phyloP scores from a whole-genome alignment of 1,140 invertebrate genomes.

The Zaprionus capensis region DNA sequence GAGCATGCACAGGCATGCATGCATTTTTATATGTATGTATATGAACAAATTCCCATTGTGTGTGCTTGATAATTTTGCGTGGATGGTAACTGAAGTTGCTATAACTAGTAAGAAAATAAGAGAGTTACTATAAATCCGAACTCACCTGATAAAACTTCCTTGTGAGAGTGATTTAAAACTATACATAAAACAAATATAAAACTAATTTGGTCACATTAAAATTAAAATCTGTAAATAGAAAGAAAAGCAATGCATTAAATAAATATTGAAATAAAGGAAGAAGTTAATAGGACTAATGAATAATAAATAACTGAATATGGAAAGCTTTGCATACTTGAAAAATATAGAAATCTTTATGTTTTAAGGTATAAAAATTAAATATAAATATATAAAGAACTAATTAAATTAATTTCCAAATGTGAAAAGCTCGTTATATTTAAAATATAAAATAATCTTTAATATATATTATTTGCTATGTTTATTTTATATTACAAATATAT shows the following conservation, averaged over 20 bases:
- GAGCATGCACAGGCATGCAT: conserved; percentile 5
- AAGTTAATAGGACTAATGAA: too few relatives aligned
- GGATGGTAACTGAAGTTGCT: background rate
- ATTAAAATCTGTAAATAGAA: background rate
- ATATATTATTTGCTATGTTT: too few relatives aligned
- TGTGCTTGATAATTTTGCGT: background rate
- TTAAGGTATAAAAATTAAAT: too few relatives aligned
- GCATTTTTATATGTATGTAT: background rate
- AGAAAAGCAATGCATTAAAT: background rate
- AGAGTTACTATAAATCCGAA: background rate
- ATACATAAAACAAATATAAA: background rate
- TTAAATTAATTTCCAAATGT: background rate
- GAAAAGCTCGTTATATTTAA: too few relatives aligned
- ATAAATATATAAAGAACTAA: too few relatives aligned
- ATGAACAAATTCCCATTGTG: background rate
- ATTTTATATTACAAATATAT: too few relatives aligned
- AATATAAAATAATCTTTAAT: too few relatives aligned
- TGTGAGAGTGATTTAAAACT: conserved; percentile 1
- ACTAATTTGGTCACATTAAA: background rate
- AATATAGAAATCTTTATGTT: too few relatives aligned
- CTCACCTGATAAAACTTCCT: conserved; percentile 1
- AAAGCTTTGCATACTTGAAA: too few relatives aligned
- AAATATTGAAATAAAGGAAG: background rate
- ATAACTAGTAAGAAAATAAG: background rate
- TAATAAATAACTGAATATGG: too few relatives aligned